Evolutionary conservation across 1,140 invertebrate species (phyloP).

Genomic region (Lysiphlebus fabarum): DNA sequence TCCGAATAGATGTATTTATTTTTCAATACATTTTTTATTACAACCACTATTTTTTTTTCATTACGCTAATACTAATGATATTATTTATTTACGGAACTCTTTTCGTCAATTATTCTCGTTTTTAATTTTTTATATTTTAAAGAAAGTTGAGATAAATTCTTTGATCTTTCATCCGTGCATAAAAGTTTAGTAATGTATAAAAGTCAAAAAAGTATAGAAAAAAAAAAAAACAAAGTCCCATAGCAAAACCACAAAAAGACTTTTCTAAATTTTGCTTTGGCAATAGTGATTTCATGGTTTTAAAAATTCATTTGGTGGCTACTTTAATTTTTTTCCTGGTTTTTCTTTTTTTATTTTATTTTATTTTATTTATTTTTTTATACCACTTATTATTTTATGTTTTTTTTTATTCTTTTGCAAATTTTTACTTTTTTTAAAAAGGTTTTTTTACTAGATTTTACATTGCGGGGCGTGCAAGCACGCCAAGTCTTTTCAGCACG

Average conservation of each 20-base stretch:
- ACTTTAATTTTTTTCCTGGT: not conserved
- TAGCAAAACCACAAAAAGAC: not conserved
- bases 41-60: not conserved
- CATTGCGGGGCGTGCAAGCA: no score
- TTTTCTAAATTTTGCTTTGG: not conserved
- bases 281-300: conserved; percentile 19
- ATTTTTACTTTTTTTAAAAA: not conserved
- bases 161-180: conserved; percentile 36
- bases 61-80: no score
- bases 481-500: no score
- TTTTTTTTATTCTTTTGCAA: not conserved
- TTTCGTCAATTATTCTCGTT: not conserved
- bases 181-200: conserved; percentile 7
- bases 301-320: conserved; percentile 4
- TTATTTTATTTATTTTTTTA: no score
- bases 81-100: no score
- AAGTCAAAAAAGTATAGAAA: not conserved
- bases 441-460: no score
- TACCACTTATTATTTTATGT: not conserved
- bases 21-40: not conserved
- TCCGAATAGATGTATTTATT: no score
- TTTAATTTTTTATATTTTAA: not conserved
- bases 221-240: no score
- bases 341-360: not conserved
- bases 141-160: conserved; percentile 19